A percentile compares a stretch with the other conserved stretches of the same genome.
phyloP scores from a whole-genome alignment of 1,140 invertebrate species.

The Neoseiulus cucumeris region DNA sequence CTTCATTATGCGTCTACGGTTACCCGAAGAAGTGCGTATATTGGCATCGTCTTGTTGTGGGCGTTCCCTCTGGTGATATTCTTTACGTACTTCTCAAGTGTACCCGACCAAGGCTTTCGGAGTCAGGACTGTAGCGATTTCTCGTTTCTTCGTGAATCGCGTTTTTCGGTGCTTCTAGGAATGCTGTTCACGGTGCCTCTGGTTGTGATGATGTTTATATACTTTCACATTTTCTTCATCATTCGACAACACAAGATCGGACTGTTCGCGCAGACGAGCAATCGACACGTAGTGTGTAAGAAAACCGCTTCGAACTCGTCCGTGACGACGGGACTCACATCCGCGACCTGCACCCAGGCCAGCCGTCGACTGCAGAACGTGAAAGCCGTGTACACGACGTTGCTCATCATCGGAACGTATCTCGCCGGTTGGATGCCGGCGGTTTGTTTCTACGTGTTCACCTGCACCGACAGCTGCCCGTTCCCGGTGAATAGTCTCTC shows the following conservation, averaged over 20 bases:
- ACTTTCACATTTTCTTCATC: constrained; percentile 37
- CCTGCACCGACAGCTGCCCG: constrained; percentile 33
- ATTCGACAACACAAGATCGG: constrained; percentile 24
- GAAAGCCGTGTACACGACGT: constrained; percentile 41
- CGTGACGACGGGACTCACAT: constrained; percentile 22
- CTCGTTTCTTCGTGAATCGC: constrained; percentile 16
- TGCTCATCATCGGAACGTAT: constrained; percentile 43
- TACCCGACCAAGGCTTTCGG: constrained; percentile 31
- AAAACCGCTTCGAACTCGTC: constrained; percentile 13
- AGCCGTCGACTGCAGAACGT: constrained; percentile 28
- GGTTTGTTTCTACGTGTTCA: constrained; percentile 32
- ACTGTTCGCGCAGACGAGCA: background rate
- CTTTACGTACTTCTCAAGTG: constrained; percentile 32
- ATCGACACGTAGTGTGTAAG: background rate
- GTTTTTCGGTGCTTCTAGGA: constrained; percentile 30
- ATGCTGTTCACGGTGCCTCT: constrained; percentile 30
- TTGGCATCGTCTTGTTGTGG: constrained; percentile 36
- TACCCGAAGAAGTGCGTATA: constrained; percentile 26
- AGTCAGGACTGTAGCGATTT: constrained; percentile 11
- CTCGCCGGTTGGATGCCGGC: constrained; percentile 42
- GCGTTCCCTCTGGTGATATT: constrained; percentile 31
- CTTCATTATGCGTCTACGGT: constrained; percentile 35
- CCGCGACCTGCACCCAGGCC: constrained; percentile 15
- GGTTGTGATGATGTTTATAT: constrained; percentile 36
- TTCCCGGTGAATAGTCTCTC: constrained; percentile 15